phyloP scores from a whole-genome alignment of 2,888 invertebrate species.

The Orthonychiurus folsomi region DNA sequence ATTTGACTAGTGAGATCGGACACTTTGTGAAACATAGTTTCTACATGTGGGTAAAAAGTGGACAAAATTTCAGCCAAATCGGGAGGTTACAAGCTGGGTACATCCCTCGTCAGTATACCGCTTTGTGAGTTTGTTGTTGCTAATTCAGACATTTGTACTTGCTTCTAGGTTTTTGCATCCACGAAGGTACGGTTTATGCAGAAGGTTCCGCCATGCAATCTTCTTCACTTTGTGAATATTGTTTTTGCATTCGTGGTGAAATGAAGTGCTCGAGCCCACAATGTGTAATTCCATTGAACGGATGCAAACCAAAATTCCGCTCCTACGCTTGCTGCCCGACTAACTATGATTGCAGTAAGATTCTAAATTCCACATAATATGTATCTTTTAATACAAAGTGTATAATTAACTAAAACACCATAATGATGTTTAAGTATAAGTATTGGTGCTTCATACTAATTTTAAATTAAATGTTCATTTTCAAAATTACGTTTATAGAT shows the following conservation, averaged over 20 bases:
- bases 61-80: too few relatives aligned
- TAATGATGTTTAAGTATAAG: too few relatives aligned
- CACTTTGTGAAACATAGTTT: too few relatives aligned
- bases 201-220: slow-evolving; percentile 76
- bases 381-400: slow-evolving; percentile 12
- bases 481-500: slow-evolving; percentile 24
- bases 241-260: slow-evolving; percentile 68
- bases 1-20: too few relatives aligned
- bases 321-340: slow-evolving; percentile 69
- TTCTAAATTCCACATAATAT: slow-evolving; percentile 19
- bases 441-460: slow-evolving; percentile 1
- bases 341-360: slow-evolving; percentile 60
- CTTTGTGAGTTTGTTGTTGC: too few relatives aligned
- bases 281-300: slow-evolving; percentile 65
- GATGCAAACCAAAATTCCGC: slow-evolving; percentile 57
- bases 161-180: slow-evolving; percentile 54
- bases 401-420: too few relatives aligned
- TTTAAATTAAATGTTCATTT: neutral
- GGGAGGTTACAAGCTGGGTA: too few relatives aligned
- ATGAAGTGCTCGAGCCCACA: slow-evolving; percentile 69
- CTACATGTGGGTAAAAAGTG: neutral
- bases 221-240: slow-evolving; percentile 70
- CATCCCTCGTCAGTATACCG: too few relatives aligned
- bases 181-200: slow-evolving; percentile 62
- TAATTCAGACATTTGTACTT: too few relatives aligned